phyloP scores from a whole-genome alignment of 2,888 invertebrate genomes.

The Palloptera scutellata region DNA sequence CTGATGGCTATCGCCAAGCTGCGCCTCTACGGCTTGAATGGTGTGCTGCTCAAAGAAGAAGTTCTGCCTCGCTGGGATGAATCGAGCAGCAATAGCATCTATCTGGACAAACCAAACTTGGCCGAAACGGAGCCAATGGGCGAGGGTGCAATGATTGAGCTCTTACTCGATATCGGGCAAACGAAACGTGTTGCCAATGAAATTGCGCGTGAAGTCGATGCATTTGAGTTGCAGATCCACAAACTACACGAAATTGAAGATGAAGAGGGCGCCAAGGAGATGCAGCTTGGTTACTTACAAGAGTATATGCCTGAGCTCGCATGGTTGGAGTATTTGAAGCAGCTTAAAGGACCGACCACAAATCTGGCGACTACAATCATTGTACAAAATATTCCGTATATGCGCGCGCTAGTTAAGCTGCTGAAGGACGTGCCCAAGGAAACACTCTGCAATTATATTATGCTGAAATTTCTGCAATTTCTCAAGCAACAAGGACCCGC shows the following conservation, averaged over 20 bases:
- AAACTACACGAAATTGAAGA: conserved; percentile 52
- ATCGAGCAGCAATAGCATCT: conserved; percentile 51
- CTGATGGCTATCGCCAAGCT: conserved; percentile 53
- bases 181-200: conserved; percentile 53
- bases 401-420: conserved; percentile 50
- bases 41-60: conserved; percentile 55
- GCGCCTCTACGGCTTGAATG: conserved; percentile 53
- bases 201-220: conserved; percentile 51
- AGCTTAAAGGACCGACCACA: conserved; percentile 45
- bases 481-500: conserved; percentile 55
- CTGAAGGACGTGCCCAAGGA: conserved; percentile 45
- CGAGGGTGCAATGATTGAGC: conserved; percentile 52
- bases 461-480: conserved; percentile 55
- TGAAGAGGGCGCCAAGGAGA: conserved; percentile 55
- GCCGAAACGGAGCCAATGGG: conserved; percentile 52
- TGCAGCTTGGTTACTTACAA: conserved; percentile 55
- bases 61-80: conserved; percentile 60
- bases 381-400: conserved; percentile 55
- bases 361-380: conserved; percentile 52
- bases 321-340: conserved; percentile 51
- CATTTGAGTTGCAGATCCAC: conserved; percentile 54
- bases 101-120: conserved; percentile 55
- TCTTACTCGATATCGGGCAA: conserved; percentile 54
- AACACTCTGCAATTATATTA: conserved; percentile 55
- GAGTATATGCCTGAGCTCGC: conserved; percentile 54